Conservation (phyloP, 2,797 vertebrate genomes). For the Saxicola maurus region DNA sequence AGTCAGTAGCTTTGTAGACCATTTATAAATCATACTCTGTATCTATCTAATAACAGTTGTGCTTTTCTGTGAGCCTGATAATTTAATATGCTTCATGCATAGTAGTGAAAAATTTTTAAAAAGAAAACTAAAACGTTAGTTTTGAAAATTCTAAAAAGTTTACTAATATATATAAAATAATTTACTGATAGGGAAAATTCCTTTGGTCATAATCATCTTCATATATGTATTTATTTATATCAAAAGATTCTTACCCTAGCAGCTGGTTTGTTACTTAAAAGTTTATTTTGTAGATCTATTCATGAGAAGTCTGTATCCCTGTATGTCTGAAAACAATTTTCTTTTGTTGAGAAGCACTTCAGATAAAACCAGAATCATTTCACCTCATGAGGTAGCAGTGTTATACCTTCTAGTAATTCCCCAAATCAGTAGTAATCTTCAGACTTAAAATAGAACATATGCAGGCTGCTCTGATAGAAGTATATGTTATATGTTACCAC, state of each 20-base stretch:
- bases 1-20: constrained; percentile 47
- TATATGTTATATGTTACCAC: not conserved
- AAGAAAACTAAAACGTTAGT: constrained; percentile 49
- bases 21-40: constrained; percentile 53
- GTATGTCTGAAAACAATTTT: constrained; percentile 51
- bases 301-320: constrained; percentile 34
- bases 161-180: constrained; percentile 44
- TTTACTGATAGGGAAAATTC: constrained; percentile 27
- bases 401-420: constrained; percentile 7
- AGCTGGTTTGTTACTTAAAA: constrained; percentile 54
- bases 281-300: constrained; percentile 49
- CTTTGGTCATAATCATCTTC: constrained; percentile 54
- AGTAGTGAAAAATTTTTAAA: constrained; percentile 39
- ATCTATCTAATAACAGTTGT: constrained; percentile 50
- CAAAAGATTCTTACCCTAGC: constrained; percentile 18
- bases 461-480: not conserved
- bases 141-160: constrained; percentile 48
- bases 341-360: constrained; percentile 35
- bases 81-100: constrained; percentile 58
- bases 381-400: constrained; percentile 36
- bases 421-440: constrained; percentile 25
- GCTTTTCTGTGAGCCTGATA: constrained; percentile 44
- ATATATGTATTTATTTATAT: constrained; percentile 54
- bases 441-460: not conserved
- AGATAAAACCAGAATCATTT: constrained; percentile 51